Evolutionary conservation across 2,113 vertebrate species (phyloP), one percentile per base, ranked within the genome.

Genomic region (Lasiurus cinereus): DNA sequence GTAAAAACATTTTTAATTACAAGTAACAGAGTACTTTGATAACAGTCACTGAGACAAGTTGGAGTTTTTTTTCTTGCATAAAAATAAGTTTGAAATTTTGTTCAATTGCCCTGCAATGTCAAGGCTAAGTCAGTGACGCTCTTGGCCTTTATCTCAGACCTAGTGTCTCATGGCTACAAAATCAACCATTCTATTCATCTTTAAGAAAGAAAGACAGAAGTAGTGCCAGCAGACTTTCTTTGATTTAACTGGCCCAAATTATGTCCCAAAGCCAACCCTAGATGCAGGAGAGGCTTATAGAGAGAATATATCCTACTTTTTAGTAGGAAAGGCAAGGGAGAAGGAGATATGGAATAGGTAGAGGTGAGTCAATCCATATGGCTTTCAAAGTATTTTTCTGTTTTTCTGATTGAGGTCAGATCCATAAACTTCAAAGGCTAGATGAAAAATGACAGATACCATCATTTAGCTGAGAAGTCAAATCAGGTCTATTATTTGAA

Each of bases 11-110:
- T 82, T 64, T 93, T 90, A 78, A 31, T 14, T 90, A 77, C 3
- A 92, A 90, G 52, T 72, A 94, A 86, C 15, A 93, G 56, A 92
- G 67, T 72, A 85, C 3, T 88, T 92, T 6, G 48, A 83, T 74
- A 72, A 90, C 31, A 78, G 13, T 74, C 56, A 8, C 14, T 72
- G 29, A 92, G 33, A 89, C 27, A 50, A 72, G 33, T 64, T 56
- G 46, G 31, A 54, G 7, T 59, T 83, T 77, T 78, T 69, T 54
- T 66, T 48, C 27, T 62, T 86, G 4, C 5, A 76, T 43, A 64
- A 96, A 95, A 96, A 54, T 79, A 69, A 72, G 27, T 93, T 76
- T 80, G 66, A 94, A 77, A 76, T 14, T 70, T 83, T 93, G 48
- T 88, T 88, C 31, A 74, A 27, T 36, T 16, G 36, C 9, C 88